Evolutionary conservation across 2,888 invertebrate genomes (phyloP).

Genomic region (Clitarchus hookeri): DNA sequence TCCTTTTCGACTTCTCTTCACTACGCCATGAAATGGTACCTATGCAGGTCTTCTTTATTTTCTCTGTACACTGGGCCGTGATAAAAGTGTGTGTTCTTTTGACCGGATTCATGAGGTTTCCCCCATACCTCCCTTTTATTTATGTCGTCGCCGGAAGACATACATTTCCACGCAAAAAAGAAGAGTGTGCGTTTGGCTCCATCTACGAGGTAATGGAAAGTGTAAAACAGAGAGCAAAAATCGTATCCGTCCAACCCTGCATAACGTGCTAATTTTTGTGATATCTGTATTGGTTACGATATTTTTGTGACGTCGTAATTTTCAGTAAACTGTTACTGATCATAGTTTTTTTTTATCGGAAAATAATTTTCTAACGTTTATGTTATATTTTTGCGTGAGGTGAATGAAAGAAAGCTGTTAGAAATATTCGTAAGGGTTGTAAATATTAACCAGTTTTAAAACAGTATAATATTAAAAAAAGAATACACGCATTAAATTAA

Average conservation of each 20-base stretch:
- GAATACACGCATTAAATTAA: too few species aligned
- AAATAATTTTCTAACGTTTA: too few species aligned
- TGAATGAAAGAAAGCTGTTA: too few species aligned
- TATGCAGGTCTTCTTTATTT: conserved; percentile 7
- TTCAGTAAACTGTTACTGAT: too few species aligned
- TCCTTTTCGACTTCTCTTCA: background rate
- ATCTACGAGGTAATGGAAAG: background rate
- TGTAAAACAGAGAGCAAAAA: background rate
- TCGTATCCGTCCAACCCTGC: background rate
- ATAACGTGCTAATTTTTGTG: background rate
- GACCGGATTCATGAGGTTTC: background rate
- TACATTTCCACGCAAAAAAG: background rate
- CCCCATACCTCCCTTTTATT: background rate
- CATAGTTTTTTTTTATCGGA: too few species aligned
- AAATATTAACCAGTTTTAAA: too few species aligned
- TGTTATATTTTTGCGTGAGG: too few species aligned
- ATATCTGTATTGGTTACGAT: background rate
- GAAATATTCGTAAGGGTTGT: too few species aligned
- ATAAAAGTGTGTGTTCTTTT: conserved; percentile 9
- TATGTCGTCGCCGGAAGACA: background rate
- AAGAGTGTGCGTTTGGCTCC: background rate
- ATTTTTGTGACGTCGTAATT: too few species aligned
- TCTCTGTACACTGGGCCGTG: background rate
- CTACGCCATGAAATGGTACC: background rate
- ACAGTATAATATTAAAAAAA: too few species aligned